Evolutionary conservation across 2,113 vertebrate genomes (phyloP).

Genomic region (Ctenodactylus gundi): DNA sequence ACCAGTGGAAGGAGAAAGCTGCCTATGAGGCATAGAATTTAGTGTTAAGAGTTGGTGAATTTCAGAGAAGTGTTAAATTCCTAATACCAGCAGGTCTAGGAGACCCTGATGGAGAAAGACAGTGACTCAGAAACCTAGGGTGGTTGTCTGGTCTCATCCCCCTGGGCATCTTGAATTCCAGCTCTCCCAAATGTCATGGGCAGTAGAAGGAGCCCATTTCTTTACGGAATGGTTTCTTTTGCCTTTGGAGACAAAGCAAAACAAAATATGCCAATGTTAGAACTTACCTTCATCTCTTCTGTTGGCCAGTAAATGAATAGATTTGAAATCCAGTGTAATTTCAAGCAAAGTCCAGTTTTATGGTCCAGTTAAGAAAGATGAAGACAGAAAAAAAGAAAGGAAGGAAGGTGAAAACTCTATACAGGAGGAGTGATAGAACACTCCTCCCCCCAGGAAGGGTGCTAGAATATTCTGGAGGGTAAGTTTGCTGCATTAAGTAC

Average conservation of each 20-base stretch:
- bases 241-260: neutral
- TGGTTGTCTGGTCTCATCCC: neutral
- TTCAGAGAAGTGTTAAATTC: neutral
- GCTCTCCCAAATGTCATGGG: neutral
- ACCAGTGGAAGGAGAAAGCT: neutral
- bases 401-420: neutral
- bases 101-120: neutral
- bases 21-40: neutral
- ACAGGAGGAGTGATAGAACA: neutral
- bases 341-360: neutral
- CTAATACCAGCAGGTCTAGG: neutral
- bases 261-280: neutral
- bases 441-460: neutral
- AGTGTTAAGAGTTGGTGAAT: neutral
- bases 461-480: neutral
- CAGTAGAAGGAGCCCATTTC: neutral
- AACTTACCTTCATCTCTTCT: neutral
- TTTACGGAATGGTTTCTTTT: neutral
- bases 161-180: neutral
- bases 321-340: neutral
- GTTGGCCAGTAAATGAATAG: neutral
- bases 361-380: neutral
- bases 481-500: too few relatives aligned
- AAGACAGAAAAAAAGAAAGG: too few relatives aligned
- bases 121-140: neutral